Conservation (phyloP, 2,888 invertebrate species). For the Petrophora chlorosata region DNA sequence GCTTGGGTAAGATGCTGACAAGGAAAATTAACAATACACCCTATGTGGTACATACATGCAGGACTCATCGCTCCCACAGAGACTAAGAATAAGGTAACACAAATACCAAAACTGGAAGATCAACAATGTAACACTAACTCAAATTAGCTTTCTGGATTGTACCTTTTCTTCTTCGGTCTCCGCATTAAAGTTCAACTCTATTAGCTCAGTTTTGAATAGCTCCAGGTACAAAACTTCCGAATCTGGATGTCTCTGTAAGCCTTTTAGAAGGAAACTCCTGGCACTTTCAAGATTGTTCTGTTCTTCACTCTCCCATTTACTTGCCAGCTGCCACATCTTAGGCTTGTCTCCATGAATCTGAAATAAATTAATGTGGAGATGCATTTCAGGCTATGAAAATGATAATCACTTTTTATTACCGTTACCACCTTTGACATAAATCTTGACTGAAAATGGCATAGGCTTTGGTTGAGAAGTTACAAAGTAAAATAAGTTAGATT, state of each 20-base stretch:
- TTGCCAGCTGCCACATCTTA: conserved; percentile 91
- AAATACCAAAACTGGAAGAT: no score
- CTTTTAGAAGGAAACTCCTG: conserved; percentile 88
- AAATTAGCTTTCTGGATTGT: conserved; percentile 23
- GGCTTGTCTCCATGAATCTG: conserved; percentile 89
- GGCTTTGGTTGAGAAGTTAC: no score
- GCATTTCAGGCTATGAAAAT: neutral
- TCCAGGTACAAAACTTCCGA: conserved; percentile 88
- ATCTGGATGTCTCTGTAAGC: conserved; percentile 88
- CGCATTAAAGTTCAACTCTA: conserved; percentile 54
- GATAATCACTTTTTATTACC: neutral
- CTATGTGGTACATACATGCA: no score
- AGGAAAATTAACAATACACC: no score
- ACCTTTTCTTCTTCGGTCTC: conserved; percentile 71
- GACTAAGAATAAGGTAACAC: no score
- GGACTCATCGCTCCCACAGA: no score
- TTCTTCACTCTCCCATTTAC: conserved; percentile 90
- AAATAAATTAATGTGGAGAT: conserved; percentile 31
- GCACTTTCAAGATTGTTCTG: conserved; percentile 87
- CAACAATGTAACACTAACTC: no score
- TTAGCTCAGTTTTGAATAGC: conserved; percentile 70
- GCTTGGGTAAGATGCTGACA: no score
- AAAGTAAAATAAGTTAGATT: no score
- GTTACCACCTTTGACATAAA: neutral
- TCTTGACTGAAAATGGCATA: no score